Conservation (phyloP, 2,888 invertebrate species). For the Zhuqinia jingwanae region DNA sequence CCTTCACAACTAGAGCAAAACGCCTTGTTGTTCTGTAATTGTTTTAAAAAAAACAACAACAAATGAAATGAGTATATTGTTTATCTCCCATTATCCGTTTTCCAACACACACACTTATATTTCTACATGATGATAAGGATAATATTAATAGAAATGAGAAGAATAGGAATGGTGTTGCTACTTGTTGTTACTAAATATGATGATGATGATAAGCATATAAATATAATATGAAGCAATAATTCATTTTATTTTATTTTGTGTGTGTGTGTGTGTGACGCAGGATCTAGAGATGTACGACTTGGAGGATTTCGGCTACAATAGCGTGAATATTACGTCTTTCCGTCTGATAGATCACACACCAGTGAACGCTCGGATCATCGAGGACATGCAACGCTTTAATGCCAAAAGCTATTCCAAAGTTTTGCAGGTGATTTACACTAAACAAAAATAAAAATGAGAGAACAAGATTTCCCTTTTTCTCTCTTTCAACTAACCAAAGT, state of each 20-base stretch:
- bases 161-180: too few species aligned
- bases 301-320: constrained; percentile 96
- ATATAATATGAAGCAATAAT: constrained; percentile 23
- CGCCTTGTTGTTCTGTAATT: too few species aligned
- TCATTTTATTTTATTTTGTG: constrained; percentile 74
- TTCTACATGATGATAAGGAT: constrained; percentile 22
- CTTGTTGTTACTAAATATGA: too few species aligned
- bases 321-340: constrained; percentile 97
- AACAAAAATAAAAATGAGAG: constrained; percentile 43
- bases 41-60: background rate
- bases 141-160: too few species aligned
- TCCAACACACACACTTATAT: constrained; percentile 34
- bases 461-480: too few species aligned
- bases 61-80: constrained; percentile 21
- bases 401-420: constrained; percentile 89
- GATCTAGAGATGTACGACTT: constrained; percentile 93
- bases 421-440: constrained; percentile 81
- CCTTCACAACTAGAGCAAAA: too few species aligned
- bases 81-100: constrained; percentile 26
- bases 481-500: background rate
- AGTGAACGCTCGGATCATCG: constrained; percentile 87
- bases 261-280: too few species aligned
- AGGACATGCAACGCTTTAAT: constrained; percentile 94
- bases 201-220: constrained; percentile 12
- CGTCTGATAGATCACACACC: constrained; percentile 89